These are phyloP conservation scores for Natator depressus DNA, from an alignment of 2,113 vertebrate genomes.

Conservation along the genomic window DNA sequence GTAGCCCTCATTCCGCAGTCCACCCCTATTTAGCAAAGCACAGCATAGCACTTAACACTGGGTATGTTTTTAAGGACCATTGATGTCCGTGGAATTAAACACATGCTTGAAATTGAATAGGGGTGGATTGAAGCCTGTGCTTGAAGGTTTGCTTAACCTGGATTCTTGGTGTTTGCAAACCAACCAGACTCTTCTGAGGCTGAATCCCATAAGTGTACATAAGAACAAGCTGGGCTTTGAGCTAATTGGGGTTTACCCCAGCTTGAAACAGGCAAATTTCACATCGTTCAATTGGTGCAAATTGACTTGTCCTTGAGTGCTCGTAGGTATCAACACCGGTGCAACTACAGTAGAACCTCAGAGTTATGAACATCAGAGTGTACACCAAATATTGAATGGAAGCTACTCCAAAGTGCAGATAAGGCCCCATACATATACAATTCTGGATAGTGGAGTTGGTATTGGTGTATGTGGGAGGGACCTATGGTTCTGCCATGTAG, in stretches of 20 bases:
- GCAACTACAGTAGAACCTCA: neutral
- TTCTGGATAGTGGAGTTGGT: neutral
- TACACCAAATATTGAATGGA: neutral
- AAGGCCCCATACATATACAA: neutral
- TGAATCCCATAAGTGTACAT: neutral
- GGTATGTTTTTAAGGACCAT: neutral
- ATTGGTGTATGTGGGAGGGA: neutral
- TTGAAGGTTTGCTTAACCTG: neutral
- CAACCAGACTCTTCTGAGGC: constrained; percentile 22
- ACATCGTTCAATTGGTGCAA: neutral
- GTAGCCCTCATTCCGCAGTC: neutral
- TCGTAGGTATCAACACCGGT: neutral
- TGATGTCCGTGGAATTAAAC: constrained; percentile 18
- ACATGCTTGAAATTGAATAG: constrained; percentile 5
- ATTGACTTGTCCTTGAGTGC: neutral
- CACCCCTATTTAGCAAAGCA: neutral
- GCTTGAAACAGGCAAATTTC: neutral
- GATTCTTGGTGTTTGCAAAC: neutral
- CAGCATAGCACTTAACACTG: neutral
- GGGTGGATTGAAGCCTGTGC: neutral
- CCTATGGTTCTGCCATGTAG: neutral
- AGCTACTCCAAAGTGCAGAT: neutral
- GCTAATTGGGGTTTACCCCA: neutral
- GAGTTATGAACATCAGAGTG: no score
- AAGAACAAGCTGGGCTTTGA: neutral